Percentiles rank a stretch among this genome's conserved stretches.
Conservation (phyloP, 1,140 invertebrate species). For the Zaprionus davidi region DNA sequence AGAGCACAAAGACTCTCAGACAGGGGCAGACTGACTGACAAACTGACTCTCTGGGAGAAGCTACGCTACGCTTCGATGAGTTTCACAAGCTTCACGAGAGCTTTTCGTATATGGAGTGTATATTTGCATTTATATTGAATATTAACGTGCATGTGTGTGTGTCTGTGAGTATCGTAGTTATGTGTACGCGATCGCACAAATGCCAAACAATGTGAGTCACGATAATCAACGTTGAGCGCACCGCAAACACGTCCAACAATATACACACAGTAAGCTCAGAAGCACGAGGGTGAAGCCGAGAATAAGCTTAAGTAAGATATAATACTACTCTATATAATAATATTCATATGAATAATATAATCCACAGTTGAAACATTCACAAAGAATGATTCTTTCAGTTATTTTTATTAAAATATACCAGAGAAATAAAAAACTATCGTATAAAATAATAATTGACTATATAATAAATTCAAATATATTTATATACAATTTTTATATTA, state of each 20-base stretch:
- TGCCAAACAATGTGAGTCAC: slow-evolving; percentile 79
- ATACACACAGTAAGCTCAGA: slow-evolving; percentile 25
- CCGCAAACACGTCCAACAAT: slow-evolving; percentile 70
- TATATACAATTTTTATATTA: too few species aligned
- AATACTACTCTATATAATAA: neutral
- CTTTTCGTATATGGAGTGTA: slow-evolving; percentile 46
- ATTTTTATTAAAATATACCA: neutral
- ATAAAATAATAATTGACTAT: neutral
- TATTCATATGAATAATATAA: neutral
- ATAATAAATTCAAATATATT: too few species aligned
- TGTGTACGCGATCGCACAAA: slow-evolving; percentile 68
- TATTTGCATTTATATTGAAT: slow-evolving; percentile 58
- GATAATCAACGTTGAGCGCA: slow-evolving; percentile 69
- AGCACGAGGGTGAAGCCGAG: slow-evolving; percentile 24
- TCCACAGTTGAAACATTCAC: too few species aligned
- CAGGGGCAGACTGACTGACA: slow-evolving; percentile 8
- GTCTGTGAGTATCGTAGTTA: slow-evolving; percentile 48
- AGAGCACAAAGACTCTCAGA: slow-evolving; percentile 39
- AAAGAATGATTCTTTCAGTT: too few species aligned
- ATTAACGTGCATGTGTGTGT: slow-evolving; percentile 13
- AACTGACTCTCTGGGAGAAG: slow-evolving; percentile 34
- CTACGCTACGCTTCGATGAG: slow-evolving; percentile 37
- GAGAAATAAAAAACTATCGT: neutral
- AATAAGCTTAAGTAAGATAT: neutral
- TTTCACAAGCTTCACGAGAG: slow-evolving; percentile 55